Percentiles rank a stretch among this genome's conserved stretches.
Conservation (phyloP, 2,113 vertebrate species). For the Corythoichthys haematopterus region DNA sequence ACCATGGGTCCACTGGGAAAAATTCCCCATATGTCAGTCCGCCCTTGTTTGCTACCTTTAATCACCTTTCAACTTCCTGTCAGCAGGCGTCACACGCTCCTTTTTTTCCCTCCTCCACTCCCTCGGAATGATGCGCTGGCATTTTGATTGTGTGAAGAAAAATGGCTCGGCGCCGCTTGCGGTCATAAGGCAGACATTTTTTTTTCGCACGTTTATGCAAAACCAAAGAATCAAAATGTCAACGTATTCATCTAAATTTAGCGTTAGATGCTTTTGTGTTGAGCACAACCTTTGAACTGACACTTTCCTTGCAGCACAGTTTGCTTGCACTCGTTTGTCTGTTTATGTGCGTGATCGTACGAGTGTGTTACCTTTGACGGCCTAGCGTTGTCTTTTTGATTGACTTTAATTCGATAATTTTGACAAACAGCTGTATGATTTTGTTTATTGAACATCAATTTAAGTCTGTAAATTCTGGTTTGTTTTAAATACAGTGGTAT, state of each 20-base stretch:
- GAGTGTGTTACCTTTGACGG: not conserved
- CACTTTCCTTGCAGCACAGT: conserved; percentile 49
- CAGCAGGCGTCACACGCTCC: conserved; percentile 33
- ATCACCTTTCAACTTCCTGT: conserved; percentile 50
- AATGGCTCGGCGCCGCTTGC: not conserved
- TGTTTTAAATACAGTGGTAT: no score
- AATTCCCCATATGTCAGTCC: no score
- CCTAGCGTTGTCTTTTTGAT: no score
- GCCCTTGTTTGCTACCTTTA: conserved; percentile 46
- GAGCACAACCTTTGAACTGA: conserved; percentile 35
- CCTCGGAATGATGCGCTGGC: conserved; percentile 37
- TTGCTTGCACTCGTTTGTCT: conserved; percentile 22
- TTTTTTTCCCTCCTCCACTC: conserved; percentile 29
- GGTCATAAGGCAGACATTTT: conserved; percentile 16
- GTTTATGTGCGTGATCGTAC: conserved; percentile 12
- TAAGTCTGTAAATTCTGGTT: no score
- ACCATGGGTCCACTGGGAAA: no score
- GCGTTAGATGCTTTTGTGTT: conserved; percentile 27
- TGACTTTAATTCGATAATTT: no score
- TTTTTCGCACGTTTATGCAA: conserved; percentile 7
- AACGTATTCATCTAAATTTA: conserved; percentile 34
- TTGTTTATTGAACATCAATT: no score
- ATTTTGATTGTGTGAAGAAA: conserved; percentile 40
- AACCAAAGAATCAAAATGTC: conserved; percentile 54
- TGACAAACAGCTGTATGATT: no score